Conservation (phyloP, 2,888 invertebrate species). For the Hirtodrosophila cameraria region DNA sequence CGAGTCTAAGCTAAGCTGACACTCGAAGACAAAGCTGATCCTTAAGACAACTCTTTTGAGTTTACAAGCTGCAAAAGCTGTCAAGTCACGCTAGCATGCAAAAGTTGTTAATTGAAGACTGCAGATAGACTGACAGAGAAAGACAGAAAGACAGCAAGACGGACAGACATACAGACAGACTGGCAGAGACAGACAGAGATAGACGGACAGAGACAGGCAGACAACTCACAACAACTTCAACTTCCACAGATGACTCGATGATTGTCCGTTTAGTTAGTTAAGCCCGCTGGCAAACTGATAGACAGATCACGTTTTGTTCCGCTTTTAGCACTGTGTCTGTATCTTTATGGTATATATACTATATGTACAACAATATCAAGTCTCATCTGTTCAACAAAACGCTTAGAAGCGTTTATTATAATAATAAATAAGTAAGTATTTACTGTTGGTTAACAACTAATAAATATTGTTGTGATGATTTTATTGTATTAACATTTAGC, state of each 20-base stretch:
- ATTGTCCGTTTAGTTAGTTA: conserved; percentile 4
- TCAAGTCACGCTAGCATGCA: conserved; percentile 17
- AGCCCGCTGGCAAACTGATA: conserved; percentile 8
- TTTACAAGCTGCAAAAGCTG: conserved; percentile 7
- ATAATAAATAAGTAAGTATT: conserved; percentile 24
- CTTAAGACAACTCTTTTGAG: conserved; percentile 3
- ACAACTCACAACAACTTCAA: neutral
- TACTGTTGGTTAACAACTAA: conserved; percentile 12
- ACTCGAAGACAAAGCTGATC: conserved; percentile 22
- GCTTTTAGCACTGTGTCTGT: conserved; percentile 29
- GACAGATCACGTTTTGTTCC: conserved; percentile 49
- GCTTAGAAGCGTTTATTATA: conserved; percentile 14
- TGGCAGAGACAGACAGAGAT: too few relatives aligned
- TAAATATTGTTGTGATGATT: conserved; percentile 9
- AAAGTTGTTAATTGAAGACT: conserved; percentile 2
- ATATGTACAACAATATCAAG: conserved; percentile 39
- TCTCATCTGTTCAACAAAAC: conserved; percentile 2
- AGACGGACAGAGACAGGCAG: too few relatives aligned
- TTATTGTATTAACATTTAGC: conserved; percentile 32
- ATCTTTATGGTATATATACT: too few relatives aligned
- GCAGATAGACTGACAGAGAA: neutral
- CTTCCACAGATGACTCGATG: conserved; percentile 1
- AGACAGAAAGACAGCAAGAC: too few relatives aligned
- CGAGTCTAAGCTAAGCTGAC: neutral
- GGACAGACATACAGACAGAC: too few relatives aligned